A percentile compares a stretch with the other conserved stretches of the same genome.
phyloP scores from a whole-genome alignment of 1,140 invertebrate species.

The Danaus melanippus region DNA sequence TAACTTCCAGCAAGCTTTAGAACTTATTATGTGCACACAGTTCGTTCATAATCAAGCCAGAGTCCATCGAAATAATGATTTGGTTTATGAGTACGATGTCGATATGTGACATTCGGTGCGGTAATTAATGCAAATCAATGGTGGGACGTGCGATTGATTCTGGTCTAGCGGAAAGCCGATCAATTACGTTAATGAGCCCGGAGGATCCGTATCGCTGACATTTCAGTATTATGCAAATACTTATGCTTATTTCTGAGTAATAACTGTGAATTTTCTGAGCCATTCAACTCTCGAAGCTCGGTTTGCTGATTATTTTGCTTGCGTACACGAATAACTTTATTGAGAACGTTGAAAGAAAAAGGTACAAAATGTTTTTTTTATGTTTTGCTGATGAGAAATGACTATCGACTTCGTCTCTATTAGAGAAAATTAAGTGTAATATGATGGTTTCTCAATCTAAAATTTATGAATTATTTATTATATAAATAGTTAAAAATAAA shows the following conservation, averaged over 20 bases:
- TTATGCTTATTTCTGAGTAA: constrained; percentile 52
- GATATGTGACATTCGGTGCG: constrained; percentile 58
- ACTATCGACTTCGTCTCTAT: background rate
- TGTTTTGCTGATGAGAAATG: background rate
- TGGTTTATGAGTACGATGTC: constrained; percentile 46
- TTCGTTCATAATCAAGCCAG: constrained; percentile 41
- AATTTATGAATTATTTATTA: too few relatives aligned
- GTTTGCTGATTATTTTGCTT: constrained; percentile 32
- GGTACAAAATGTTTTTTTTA: background rate
- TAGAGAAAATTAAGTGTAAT: too few relatives aligned
- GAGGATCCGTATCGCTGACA: constrained; percentile 62
- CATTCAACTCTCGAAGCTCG: constrained; percentile 26
- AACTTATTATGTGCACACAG: constrained; percentile 32
- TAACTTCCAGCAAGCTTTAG: constrained; percentile 19
- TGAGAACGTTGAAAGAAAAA: constrained; percentile 2
- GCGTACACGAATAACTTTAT: background rate
- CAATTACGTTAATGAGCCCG: constrained; percentile 68
- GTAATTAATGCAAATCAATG: constrained; percentile 70
- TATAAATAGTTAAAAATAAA: too few relatives aligned
- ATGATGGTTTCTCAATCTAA: too few relatives aligned
- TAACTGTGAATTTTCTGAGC: constrained; percentile 18
- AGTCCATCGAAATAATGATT: constrained; percentile 63
- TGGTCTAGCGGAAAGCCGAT: constrained; percentile 62
- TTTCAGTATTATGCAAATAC: constrained; percentile 63
- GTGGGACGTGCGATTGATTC: constrained; percentile 66